Conservation (phyloP, 1,140 invertebrate genomes). For the Tetraneura akinire region DNA sequence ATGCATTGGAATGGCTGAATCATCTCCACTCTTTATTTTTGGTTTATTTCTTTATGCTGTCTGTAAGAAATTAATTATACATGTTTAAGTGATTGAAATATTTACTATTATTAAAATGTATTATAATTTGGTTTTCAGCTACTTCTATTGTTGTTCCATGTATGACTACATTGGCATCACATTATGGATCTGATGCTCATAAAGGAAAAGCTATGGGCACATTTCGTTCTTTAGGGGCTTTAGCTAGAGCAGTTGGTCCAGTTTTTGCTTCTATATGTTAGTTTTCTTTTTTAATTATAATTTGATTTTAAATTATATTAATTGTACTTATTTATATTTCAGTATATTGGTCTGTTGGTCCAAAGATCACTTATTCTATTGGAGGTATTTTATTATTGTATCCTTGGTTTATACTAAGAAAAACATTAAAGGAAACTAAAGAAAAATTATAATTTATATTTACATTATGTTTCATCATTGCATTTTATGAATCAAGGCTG, state of each 20-base stretch:
- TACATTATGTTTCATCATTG: background rate
- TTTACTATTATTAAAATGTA: background rate
- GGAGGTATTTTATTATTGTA: slow-evolving; percentile 70
- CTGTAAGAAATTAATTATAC: slow-evolving; percentile 68
- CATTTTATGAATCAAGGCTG: background rate
- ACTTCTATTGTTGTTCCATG: slow-evolving; percentile 94
- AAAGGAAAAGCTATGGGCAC: slow-evolving; percentile 92
- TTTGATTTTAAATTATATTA: slow-evolving; percentile 44
- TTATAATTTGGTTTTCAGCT: slow-evolving; percentile 63
- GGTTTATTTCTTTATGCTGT: slow-evolving; percentile 87
- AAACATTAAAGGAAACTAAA: slow-evolving; percentile 20
- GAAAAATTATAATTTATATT: slow-evolving; percentile 20
- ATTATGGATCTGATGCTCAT: slow-evolving; percentile 77
- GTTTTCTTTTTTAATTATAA: slow-evolving; percentile 47
- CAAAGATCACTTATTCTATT: slow-evolving; percentile 71
- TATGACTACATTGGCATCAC: slow-evolving; percentile 85
- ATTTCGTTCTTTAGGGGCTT: slow-evolving; percentile 88
- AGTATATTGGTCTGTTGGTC: slow-evolving; percentile 83
- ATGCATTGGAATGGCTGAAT: slow-evolving; percentile 74
- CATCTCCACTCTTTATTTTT: slow-evolving; percentile 68
- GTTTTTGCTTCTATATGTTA: slow-evolving; percentile 78
- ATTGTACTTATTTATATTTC: slow-evolving; percentile 58
- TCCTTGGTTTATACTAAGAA: slow-evolving; percentile 60
- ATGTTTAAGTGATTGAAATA: background rate
- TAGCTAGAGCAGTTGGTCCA: slow-evolving; percentile 90